Base-by-base conservation (phyloP, 2,888 invertebrate species). In the Fabriciana adippe region DNA sequence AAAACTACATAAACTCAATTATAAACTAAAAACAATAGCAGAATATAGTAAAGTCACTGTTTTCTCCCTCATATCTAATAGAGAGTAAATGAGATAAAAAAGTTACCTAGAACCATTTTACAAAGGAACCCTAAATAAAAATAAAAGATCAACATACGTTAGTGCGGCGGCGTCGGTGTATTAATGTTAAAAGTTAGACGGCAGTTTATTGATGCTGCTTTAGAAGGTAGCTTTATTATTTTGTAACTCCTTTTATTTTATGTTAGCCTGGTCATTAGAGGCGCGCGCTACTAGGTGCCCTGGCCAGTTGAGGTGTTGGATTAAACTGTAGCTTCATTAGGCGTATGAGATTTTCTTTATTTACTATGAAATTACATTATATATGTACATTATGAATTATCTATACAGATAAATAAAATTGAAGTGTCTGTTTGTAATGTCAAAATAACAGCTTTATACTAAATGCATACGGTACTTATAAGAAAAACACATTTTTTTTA, bases 161-260 rank as follows among this genome's bases (percentile, higher is more conserved):
- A 11, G 50, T 60, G 65, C 47, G 53, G 26, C 54, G 45, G 61
- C 18, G 15, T 51, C 53, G 48, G 48, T 48, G 41, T 60, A 41
- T 61, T 61, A 55, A 66, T 66, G 66, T 66, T 66, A 41, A 55
- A 66, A 66, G 41, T 66, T 66, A 41, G 35, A 41, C 35, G 35
- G 31, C 59, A 66, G 54, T 48, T 48, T 60, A 55, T 55, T 60
- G 66, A 66, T 47, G 59, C 48, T 47, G 48, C 35, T 64, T 8
- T 47, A 48, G 57, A 26, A 47, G 47, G 21, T 59, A 26, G 59
- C 6, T 59, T 59, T 56, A 56, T 21, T 57, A 16, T 59, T 59
- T 47, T 59, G 16, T 55, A 15, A 45, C 51, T 54, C 65, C 65
- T 71, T 69, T 69, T 64, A 71, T 69, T 73, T 64, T 59, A 59